phyloP scores from a whole-genome alignment of 2,797 vertebrate genomes.

The Pseudochirops cupreus region DNA sequence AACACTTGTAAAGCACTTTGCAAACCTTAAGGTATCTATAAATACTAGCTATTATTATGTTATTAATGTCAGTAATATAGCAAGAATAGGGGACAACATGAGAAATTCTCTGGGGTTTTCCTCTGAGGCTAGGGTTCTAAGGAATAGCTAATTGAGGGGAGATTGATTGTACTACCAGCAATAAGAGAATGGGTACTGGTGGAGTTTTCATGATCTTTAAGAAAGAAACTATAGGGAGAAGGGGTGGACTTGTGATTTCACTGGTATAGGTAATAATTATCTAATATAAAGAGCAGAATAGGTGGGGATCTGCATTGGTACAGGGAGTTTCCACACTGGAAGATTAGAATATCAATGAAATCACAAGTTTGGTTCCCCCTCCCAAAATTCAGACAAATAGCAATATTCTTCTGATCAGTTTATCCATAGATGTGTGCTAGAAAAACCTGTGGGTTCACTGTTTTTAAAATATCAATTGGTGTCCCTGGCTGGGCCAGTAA shows the following conservation, averaged over 20 bases:
- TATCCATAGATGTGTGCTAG: neutral
- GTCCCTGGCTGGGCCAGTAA: constrained; percentile 26
- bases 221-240: neutral
- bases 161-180: neutral
- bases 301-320: neutral
- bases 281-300: neutral
- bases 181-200: neutral
- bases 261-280: neutral
- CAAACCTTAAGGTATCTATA: neutral
- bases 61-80: neutral
- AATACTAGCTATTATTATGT: neutral
- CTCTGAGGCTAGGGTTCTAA: neutral
- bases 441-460: neutral
- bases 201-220: neutral
- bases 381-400: neutral
- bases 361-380: neutral
- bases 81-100: neutral
- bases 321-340: neutral
- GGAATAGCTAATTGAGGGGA: neutral
- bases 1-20: neutral
- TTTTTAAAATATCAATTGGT: neutral
- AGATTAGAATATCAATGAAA: neutral
- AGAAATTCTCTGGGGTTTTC: neutral
- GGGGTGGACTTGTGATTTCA: neutral
- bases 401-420: neutral